Percentiles rank a stretch among this genome's conserved stretches.
Conservation (phyloP, 2,113 vertebrate species). For the Notechis scutatus region DNA sequence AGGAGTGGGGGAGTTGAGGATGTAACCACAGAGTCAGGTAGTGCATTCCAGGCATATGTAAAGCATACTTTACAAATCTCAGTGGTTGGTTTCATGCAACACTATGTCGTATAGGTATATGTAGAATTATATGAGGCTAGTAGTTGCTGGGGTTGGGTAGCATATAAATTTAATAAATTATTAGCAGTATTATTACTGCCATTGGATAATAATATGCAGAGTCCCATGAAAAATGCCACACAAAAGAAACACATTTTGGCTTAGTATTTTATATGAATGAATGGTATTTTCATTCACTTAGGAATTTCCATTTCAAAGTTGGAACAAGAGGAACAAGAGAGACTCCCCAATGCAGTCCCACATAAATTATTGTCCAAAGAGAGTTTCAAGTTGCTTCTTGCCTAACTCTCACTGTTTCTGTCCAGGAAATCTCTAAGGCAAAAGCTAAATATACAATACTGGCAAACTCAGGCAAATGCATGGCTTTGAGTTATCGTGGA, state of each 20-base stretch:
- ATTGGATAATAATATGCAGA: not conserved
- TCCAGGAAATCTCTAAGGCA: not conserved
- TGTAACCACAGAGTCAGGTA: too few species aligned
- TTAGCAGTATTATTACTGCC: not conserved
- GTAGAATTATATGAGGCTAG: not conserved
- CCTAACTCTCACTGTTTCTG: fast-evolving
- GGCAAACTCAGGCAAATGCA: slow-evolving; percentile 21
- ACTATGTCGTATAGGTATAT: not conserved
- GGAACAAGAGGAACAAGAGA: not conserved
- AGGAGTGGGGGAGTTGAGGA: too few species aligned
- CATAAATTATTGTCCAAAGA: not conserved
- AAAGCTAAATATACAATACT: slow-evolving; percentile 1
- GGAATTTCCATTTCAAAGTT: not conserved
- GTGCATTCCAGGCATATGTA: too few species aligned
- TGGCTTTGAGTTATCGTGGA: slow-evolving; percentile 16
- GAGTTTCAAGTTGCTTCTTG: not conserved
- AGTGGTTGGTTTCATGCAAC: not conserved
- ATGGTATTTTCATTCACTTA: not conserved
- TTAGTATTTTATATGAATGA: not conserved
- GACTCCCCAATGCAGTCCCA: not conserved
- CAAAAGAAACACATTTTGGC: not conserved
- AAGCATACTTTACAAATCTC: not conserved
- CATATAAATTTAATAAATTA: not conserved
- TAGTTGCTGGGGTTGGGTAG: not conserved
- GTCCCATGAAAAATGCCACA: not conserved